Conservation (phyloP, 2,888 invertebrate genomes). For the Eupithecia vulgata region DNA sequence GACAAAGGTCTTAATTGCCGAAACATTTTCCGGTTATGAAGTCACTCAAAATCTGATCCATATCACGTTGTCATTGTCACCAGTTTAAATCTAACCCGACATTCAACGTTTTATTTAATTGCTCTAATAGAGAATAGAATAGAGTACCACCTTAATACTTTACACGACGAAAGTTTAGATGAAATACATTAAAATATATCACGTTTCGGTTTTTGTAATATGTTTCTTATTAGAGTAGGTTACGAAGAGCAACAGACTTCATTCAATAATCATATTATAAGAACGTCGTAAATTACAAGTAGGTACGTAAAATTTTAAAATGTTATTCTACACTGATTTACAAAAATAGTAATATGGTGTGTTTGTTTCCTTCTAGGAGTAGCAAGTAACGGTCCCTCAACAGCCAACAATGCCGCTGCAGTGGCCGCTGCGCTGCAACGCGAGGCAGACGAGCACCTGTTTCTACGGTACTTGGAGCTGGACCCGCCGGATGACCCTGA, state of each 20-base stretch:
- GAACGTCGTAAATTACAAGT: too few relatives aligned
- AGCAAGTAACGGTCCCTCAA: slow-evolving; percentile 73
- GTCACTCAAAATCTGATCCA: not conserved
- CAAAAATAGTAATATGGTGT: not conserved
- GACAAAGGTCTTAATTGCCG: not conserved
- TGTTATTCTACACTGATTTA: not conserved
- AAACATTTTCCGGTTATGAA: not conserved
- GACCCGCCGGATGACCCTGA: slow-evolving; percentile 89
- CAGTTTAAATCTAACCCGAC: not conserved
- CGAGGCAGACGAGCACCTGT: slow-evolving; percentile 89
- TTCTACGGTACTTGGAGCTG: slow-evolving; percentile 90
- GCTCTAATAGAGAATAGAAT: too few relatives aligned
- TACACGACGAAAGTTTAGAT: not conserved
- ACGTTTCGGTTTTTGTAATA: not conserved
- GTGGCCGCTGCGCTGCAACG: slow-evolving; percentile 84
- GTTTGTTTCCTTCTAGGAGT: slow-evolving; percentile 58
- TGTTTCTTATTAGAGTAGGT: not conserved
- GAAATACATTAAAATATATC: not conserved
- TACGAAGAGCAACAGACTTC: not conserved
- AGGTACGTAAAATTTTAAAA: not conserved
- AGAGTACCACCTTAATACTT: not conserved
- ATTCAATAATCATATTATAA: not conserved
- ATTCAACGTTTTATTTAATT: not conserved
- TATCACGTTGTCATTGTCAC: not conserved
- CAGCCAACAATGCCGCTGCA: slow-evolving; percentile 76